Evolutionary conservation across 2,888 invertebrate species (phyloP).

Genomic region (Gnatocerus cornutus): DNA sequence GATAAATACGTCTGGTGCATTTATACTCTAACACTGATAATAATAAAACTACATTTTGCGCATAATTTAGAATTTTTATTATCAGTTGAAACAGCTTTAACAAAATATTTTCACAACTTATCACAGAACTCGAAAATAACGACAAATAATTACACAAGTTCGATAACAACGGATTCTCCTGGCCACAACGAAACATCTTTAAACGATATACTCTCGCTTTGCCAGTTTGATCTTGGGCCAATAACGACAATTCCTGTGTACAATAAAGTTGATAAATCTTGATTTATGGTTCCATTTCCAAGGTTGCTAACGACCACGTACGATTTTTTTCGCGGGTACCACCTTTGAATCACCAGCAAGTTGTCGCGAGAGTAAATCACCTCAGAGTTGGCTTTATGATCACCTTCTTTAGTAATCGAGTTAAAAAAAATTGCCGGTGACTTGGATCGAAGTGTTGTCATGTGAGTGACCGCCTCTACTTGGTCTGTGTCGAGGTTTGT

Average conservation of each 20-base stretch:
- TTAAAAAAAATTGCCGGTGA: slow-evolving; percentile 85
- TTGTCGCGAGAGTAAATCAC: slow-evolving; percentile 78
- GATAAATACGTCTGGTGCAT: too few species aligned
- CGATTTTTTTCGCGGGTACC: slow-evolving; percentile 85
- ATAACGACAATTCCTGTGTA: slow-evolving; percentile 81
- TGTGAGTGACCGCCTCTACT: slow-evolving; percentile 74
- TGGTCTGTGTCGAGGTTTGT: slow-evolving; percentile 73
- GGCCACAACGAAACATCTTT: slow-evolving; percentile 74
- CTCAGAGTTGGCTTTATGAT: slow-evolving; percentile 78
- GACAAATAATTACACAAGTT: slow-evolving; percentile 73
- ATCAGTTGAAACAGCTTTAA: slow-evolving; percentile 6
- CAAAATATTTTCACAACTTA: slow-evolving; percentile 6
- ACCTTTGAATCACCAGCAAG: slow-evolving; percentile 82
- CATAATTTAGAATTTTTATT: slow-evolving; percentile 2
- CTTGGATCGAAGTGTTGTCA: slow-evolving; percentile 76
- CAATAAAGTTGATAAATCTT: slow-evolving; percentile 83
- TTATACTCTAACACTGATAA: too few species aligned
- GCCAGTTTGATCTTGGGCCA: slow-evolving; percentile 70
- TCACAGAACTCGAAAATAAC: slow-evolving; percentile 20
- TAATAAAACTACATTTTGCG: not conserved
- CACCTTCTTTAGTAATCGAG: slow-evolving; percentile 79
- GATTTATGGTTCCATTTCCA: slow-evolving; percentile 75
- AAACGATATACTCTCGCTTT: slow-evolving; percentile 72
- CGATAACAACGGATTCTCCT: slow-evolving; percentile 78
- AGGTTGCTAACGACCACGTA: slow-evolving; percentile 86